Conservation (phyloP, 2,113 vertebrate genomes). For the Mobula birostris region DNA sequence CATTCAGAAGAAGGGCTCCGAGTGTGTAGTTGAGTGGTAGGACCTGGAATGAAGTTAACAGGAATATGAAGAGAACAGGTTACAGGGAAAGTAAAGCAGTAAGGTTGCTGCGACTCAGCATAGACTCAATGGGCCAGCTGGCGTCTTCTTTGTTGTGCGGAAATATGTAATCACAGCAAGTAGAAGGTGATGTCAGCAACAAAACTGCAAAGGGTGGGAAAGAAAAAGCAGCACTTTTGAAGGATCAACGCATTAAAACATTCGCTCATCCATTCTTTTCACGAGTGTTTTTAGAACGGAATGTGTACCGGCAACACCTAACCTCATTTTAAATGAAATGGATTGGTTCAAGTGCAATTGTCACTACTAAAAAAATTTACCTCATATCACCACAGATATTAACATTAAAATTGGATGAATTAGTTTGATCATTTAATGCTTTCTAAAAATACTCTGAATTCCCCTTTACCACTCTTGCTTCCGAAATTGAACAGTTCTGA, state of each 20-base stretch:
- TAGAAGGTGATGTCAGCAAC: too few relatives aligned
- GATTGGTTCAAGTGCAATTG: not conserved
- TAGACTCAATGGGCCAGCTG: too few relatives aligned
- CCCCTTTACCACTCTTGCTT: not conserved
- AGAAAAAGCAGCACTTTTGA: not conserved
- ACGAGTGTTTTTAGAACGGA: not conserved
- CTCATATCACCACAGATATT: not conserved
- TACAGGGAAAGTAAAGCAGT: too few relatives aligned
- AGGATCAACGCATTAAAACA: not conserved
- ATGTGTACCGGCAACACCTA: not conserved
- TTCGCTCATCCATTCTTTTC: not conserved
- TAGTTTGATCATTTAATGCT: not conserved
- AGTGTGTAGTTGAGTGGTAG: too few relatives aligned
- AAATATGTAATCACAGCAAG: too few relatives aligned
- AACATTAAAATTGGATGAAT: slow-evolving; percentile 8
- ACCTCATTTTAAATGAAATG: not conserved
- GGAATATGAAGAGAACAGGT: too few relatives aligned
- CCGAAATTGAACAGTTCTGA: not conserved
- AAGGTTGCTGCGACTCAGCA: too few relatives aligned
- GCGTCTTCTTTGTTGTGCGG: too few relatives aligned
- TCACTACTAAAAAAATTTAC: not conserved
- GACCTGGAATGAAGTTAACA: too few relatives aligned
- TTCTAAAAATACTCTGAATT: slow-evolving; percentile 4
- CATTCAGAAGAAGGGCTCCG: not conserved
- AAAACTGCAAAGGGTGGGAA: not conserved